Conservation (phyloP, 2,888 invertebrate species). For the Caenorhabditis japonica region DNA sequence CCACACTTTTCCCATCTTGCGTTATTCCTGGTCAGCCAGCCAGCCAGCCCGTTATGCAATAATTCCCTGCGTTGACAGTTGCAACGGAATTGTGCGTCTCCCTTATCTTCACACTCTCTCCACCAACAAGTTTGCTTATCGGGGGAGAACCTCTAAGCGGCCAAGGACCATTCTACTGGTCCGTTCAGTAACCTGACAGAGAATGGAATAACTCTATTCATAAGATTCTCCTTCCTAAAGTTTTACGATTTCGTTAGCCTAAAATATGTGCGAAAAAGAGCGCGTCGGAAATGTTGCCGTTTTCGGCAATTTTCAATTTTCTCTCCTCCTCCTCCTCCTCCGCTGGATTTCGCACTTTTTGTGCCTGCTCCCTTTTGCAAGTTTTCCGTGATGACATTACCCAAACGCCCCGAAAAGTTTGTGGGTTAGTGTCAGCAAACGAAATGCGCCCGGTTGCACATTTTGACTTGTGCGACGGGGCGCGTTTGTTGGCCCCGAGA, state of each 20-base stretch:
- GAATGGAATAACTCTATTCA: conserved; percentile 28
- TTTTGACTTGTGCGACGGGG: too few relatives aligned
- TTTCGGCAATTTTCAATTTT: not conserved
- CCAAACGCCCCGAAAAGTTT: too few relatives aligned
- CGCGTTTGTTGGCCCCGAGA: too few relatives aligned
- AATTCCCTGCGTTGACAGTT: conserved; percentile 6
- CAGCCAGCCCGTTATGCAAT: conserved; percentile 39
- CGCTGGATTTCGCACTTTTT: too few relatives aligned
- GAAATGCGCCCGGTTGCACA: too few relatives aligned
- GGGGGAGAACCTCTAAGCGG: conserved; percentile 1
- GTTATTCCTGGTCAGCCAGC: not conserved
- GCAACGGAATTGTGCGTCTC: not conserved
- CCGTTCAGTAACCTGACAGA: too few relatives aligned
- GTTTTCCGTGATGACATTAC: conserved; percentile 45
- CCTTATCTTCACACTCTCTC: not conserved
- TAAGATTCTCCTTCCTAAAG: too few relatives aligned
- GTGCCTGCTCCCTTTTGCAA: too few relatives aligned
- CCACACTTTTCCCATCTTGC: not conserved
- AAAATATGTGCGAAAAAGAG: conserved; percentile 51
- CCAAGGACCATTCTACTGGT: conserved; percentile 39
- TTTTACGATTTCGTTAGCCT: too few relatives aligned
- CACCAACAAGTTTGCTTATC: conserved; percentile 36
- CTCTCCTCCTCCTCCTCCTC: conserved; percentile 5
- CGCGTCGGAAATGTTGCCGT: conserved; percentile 8
- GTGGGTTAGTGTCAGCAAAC: too few relatives aligned